Conservation (phyloP, 2,113 vertebrate species). For the Colistium nudipinnis region DNA sequence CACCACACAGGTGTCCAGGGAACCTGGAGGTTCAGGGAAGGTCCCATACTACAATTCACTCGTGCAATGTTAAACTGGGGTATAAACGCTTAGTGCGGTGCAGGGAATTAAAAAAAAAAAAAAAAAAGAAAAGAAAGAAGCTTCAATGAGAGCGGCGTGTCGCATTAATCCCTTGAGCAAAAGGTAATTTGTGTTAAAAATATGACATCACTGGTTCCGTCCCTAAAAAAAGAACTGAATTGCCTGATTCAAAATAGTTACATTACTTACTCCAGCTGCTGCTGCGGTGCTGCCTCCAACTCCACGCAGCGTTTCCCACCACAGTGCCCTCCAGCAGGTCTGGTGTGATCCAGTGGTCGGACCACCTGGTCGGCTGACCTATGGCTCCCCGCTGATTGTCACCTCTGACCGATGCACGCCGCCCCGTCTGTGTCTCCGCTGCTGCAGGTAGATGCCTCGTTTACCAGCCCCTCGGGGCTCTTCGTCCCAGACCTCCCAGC, state of each 20-base stretch:
- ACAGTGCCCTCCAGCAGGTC: constrained; percentile 20
- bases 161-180: constrained; percentile 28
- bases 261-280: constrained; percentile 55
- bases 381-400: constrained; percentile 57
- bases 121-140: no score
- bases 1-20: no score
- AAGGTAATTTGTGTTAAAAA: constrained; percentile 28
- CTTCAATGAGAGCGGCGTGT: background rate
- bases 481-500: constrained; percentile 67
- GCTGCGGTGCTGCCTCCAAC: constrained; percentile 24
- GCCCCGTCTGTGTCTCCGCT: constrained; percentile 39
- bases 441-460: constrained; percentile 56
- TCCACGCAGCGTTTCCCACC: constrained; percentile 38
- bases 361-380: constrained; percentile 75
- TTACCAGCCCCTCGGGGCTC: constrained; percentile 57
- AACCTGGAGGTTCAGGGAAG: background rate
- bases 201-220: constrained; percentile 22
- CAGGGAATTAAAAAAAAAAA: background rate
- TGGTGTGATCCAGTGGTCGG: constrained; percentile 14
- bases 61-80: background rate
- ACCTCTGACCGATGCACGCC: constrained; percentile 59
- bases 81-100: constrained; percentile 2
- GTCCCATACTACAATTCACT: constrained; percentile 19
- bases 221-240: constrained; percentile 41
- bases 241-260: constrained; percentile 46